A percentile compares a stretch with the other conserved stretches of the same genome.
phyloP scores from a whole-genome alignment of 2,888 invertebrate genomes.

The Ichneumoninae sp. region DNA sequence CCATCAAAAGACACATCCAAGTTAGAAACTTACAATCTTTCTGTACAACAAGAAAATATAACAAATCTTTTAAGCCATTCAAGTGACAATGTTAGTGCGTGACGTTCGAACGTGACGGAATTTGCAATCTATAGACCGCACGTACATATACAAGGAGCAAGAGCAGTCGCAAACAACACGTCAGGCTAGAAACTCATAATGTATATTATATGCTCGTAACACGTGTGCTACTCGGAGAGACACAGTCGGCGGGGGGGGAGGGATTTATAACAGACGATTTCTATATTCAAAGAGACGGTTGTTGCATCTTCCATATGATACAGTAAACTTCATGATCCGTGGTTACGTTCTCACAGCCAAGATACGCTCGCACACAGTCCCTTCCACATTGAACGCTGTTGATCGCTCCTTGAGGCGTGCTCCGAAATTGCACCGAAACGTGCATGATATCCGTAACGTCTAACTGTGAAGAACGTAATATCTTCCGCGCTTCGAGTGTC shows the following conservation, averaged over 20 bases:
- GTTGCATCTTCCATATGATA: neutral
- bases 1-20: slow-evolving; percentile 26
- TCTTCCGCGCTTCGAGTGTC: slow-evolving; percentile 22
- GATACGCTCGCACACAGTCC: neutral
- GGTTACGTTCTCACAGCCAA: neutral
- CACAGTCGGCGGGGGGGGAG: slow-evolving; percentile 39
- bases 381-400: neutral
- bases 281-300: slow-evolving; percentile 15
- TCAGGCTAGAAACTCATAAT: slow-evolving; percentile 56
- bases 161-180: slow-evolving; percentile 48
- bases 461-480: slow-evolving; percentile 33
- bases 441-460: slow-evolving; percentile 13
- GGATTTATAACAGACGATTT: slow-evolving; percentile 26
- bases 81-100: slow-evolving; percentile 62
- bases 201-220: slow-evolving; percentile 46
- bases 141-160: slow-evolving; percentile 1
- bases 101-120: slow-evolving; percentile 66
- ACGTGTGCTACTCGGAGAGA: slow-evolving; percentile 47
- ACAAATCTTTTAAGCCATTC: slow-evolving; percentile 28
- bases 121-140: slow-evolving; percentile 59
- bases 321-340: neutral
- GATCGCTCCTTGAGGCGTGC: neutral
- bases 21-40: slow-evolving; percentile 16
- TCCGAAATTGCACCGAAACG: neutral
- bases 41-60: slow-evolving; percentile 41